Percentiles rank a stretch among this genome's conserved stretches.
These are phyloP conservation scores for Zaprionus camerounensis DNA, from an alignment of 1,140 invertebrate genomes.

Conservation along the genomic window DNA sequence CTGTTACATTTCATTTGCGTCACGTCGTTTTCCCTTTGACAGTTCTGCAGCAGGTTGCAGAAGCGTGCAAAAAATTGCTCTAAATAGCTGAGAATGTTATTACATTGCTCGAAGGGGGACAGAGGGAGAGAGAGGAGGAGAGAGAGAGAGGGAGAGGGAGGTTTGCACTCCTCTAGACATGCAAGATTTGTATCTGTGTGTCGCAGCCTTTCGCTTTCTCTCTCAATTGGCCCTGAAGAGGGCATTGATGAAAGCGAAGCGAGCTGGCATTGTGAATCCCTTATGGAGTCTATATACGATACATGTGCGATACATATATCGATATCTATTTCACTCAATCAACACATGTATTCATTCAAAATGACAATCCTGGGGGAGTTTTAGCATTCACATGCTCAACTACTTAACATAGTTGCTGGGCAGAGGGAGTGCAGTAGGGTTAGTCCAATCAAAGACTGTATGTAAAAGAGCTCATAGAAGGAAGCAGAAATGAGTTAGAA, in stretches of 20 bases:
- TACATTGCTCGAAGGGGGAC: slow-evolving; percentile 27
- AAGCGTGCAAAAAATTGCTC: slow-evolving; percentile 53
- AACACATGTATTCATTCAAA: slow-evolving; percentile 39
- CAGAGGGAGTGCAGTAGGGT: not conserved
- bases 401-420: not conserved
- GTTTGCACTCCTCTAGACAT: not conserved
- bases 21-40: slow-evolving; percentile 57
- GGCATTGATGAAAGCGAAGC: slow-evolving; percentile 15
- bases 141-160: not conserved
- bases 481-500: no score
- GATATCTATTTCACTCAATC: slow-evolving; percentile 53
- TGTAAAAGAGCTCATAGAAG: no score
- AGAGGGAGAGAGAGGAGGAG: not conserved
- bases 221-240: slow-evolving; percentile 33
- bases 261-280: not conserved
- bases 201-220: slow-evolving; percentile 37
- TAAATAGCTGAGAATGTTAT: slow-evolving; percentile 66
- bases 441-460: not conserved
- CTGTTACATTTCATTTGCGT: slow-evolving; percentile 63
- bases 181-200: slow-evolving; percentile 27
- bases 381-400: not conserved
- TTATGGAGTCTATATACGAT: not conserved
- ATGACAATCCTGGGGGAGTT: not conserved
- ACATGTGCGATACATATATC: slow-evolving; percentile 2
- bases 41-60: slow-evolving; percentile 35